A percentile compares a stretch with the other conserved stretches of the same genome.
These are phyloP conservation scores for Stenurella melanura DNA, from an alignment of 2,888 invertebrate genomes.

Conservation along the genomic window DNA sequence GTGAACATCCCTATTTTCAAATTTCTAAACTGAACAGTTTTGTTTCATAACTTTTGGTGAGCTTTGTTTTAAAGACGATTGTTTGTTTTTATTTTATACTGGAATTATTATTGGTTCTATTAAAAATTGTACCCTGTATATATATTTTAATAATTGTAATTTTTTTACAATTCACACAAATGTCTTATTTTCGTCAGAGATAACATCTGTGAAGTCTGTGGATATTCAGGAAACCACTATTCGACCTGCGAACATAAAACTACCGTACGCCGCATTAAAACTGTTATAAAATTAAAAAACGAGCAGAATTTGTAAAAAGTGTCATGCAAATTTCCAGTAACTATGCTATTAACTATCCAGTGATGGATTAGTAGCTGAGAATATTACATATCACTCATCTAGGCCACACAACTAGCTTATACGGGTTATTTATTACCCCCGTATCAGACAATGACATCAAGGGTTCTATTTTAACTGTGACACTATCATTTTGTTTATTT, in stretches of 20 bases:
- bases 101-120: no score
- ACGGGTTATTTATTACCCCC: constrained; percentile 42
- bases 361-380: constrained; percentile 23
- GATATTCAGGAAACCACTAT: neutral
- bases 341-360: constrained; percentile 16
- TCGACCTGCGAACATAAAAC: neutral
- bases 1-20: no score
- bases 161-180: no score
- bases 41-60: no score
- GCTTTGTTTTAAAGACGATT: no score
- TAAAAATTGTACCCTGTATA: no score
- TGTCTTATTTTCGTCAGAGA: no score
- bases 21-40: no score
- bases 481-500: constrained; percentile 38
- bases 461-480: constrained; percentile 41
- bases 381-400: constrained; percentile 33
- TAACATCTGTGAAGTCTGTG: no score
- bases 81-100: no score
- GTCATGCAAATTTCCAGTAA: constrained; percentile 24
- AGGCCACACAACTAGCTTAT: constrained; percentile 39
- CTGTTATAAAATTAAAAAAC: constrained; percentile 5
- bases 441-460: constrained; percentile 45
- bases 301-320: constrained; percentile 11
- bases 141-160: no score
- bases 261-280: constrained; percentile 8